These are phyloP conservation scores for Heliornis fulica DNA, from an alignment of 2,113 vertebrate species.

Conservation along the genomic window DNA sequence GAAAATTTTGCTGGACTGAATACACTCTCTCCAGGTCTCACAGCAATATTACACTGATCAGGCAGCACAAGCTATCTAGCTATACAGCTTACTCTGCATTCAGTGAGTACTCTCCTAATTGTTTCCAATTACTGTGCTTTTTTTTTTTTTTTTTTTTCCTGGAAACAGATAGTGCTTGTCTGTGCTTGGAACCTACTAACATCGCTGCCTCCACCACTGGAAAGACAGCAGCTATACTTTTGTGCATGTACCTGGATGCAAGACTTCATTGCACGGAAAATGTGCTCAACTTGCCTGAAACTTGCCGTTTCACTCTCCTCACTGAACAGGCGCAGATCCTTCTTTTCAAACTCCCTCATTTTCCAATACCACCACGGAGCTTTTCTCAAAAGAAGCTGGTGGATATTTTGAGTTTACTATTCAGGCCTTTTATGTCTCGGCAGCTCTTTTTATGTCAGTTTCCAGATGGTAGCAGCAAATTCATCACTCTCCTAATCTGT, in stretches of 20 bases:
- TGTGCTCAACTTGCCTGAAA: background rate
- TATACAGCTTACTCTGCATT: conserved; percentile 3
- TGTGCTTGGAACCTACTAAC: conserved; percentile 14
- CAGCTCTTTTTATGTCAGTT: background rate
- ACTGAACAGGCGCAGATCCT: background rate
- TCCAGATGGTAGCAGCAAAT: background rate
- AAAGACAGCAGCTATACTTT: background rate
- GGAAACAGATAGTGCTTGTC: background rate
- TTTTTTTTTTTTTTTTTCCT: background rate
- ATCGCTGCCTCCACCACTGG: background rate
- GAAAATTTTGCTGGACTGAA: background rate
- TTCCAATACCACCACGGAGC: background rate
- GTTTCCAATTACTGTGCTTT: conserved; percentile 20
- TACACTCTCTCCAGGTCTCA: background rate
- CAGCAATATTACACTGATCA: background rate
- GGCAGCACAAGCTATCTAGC: background rate
- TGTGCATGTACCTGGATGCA: background rate
- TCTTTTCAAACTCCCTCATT: background rate
- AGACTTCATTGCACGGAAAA: background rate
- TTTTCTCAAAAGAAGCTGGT: background rate
- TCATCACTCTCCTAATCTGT: background rate
- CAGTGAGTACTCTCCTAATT: conserved; percentile 1
- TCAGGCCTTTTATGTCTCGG: background rate
- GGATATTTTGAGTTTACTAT: background rate
- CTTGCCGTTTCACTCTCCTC: background rate